phyloP scores from a whole-genome alignment of 2,888 invertebrate species.

The Thera obeliscata region DNA sequence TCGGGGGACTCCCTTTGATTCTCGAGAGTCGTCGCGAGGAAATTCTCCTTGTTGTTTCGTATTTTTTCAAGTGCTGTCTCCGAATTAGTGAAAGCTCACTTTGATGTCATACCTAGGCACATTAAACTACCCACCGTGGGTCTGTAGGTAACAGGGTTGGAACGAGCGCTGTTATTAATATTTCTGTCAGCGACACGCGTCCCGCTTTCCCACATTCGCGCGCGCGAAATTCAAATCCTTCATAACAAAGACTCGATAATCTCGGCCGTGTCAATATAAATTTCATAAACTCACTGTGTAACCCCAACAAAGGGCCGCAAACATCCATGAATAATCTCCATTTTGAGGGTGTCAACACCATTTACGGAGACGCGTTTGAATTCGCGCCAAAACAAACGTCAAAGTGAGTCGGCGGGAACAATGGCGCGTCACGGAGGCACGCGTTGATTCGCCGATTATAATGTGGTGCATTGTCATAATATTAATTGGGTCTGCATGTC shows the following conservation, averaged over 20 bases:
- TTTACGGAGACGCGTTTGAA: conserved; percentile 61
- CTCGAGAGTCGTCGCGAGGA: conserved; percentile 53
- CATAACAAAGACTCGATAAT: conserved; percentile 78
- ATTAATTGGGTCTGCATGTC: conserved; percentile 64
- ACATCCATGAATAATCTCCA: conserved; percentile 82
- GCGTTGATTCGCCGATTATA: conserved; percentile 67
- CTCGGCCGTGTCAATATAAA: conserved; percentile 80
- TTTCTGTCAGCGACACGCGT: conserved; percentile 73
- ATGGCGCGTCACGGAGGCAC: conserved; percentile 60
- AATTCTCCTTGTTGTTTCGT: conserved; percentile 61
- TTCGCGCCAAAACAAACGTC: conserved; percentile 77
- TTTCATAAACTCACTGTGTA: conserved; percentile 77
- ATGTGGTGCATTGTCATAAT: conserved; percentile 65
- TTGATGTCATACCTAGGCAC: conserved; percentile 44
- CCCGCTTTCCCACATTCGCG: conserved; percentile 67
- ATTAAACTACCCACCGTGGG: conserved; percentile 11
- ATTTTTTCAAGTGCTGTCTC: conserved; percentile 65
- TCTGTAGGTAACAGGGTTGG: background rate
- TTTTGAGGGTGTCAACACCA: conserved; percentile 81
- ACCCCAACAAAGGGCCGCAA: conserved; percentile 75
- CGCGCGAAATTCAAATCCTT: conserved; percentile 69
- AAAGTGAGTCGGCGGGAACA: conserved; percentile 63
- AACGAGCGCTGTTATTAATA: conserved; percentile 65
- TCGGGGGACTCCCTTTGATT: conserved; percentile 69
- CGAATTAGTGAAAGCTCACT: conserved; percentile 65